These are phyloP conservation scores for Bryconaethiops microstoma DNA, from an alignment of 2,797 vertebrate genomes.

Conservation along the genomic window DNA sequence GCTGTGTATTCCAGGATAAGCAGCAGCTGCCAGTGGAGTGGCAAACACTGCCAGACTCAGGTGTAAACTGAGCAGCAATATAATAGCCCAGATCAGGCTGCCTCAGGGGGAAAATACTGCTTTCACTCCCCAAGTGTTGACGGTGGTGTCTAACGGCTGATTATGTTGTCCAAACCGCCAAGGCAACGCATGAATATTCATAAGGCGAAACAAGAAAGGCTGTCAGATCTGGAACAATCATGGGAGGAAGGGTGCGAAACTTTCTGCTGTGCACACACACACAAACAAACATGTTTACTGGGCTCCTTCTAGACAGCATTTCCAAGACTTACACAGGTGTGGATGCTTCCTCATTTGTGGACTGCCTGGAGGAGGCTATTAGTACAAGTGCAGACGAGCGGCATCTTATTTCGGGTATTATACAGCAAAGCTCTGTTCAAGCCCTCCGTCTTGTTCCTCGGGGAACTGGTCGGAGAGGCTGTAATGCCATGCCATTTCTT, in stretches of 20 bases:
- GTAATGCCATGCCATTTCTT: conserved; percentile 35
- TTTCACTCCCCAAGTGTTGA: conserved; percentile 59
- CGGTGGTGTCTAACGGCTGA: conserved; percentile 63
- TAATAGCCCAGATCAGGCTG: conserved; percentile 42
- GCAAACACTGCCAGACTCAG: conserved; percentile 65
- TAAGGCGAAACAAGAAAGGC: conserved; percentile 59
- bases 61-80: conserved; percentile 65
- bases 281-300: not conserved
- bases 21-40: conserved; percentile 11
- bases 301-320: not conserved
- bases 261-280: not conserved
- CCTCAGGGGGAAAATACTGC: conserved; percentile 56
- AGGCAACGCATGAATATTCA: conserved; percentile 67
- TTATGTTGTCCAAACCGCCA: conserved; percentile 62
- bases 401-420: not conserved
- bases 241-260: not conserved
- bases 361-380: not conserved
- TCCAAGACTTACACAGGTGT: not conserved
- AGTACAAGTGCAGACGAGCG: not conserved
- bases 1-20: not conserved
- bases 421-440: not conserved
- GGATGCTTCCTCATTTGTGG: not conserved
- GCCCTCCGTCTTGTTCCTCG: not conserved
- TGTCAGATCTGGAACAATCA: conserved; percentile 32
- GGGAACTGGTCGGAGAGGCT: not conserved